These are phyloP conservation scores for Pomacea maculata DNA, from an alignment of 1,140 invertebrate species.

Conservation along the genomic window DNA sequence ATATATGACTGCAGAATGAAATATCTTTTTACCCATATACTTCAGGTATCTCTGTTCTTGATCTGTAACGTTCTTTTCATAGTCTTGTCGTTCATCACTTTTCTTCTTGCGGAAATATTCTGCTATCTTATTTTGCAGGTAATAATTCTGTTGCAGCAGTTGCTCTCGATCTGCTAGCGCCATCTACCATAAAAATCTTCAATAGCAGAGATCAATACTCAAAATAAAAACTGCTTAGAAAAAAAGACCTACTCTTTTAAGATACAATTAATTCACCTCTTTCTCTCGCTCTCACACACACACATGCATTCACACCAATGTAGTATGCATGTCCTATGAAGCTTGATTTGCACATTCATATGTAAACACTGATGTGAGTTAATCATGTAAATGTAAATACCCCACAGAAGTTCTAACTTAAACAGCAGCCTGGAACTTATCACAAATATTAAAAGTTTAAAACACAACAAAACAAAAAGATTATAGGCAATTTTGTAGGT, in stretches of 20 bases:
- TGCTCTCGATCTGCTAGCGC: constrained; percentile 56
- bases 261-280: neutral
- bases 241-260: neutral
- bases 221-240: neutral
- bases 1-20: neutral
- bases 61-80: constrained; percentile 63
- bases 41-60: constrained; percentile 65
- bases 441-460: no score
- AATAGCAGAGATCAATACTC: neutral
- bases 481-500: no score
- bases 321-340: no score
- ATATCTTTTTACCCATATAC: constrained; percentile 61
- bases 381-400: no score
- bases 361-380: no score
- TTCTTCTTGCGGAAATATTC: constrained; percentile 66
- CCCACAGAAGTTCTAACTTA: no score
- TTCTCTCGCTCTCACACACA: neutral
- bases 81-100: constrained; percentile 54
- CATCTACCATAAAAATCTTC: constrained; percentile 41
- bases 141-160: constrained; percentile 59
- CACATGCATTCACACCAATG: neutral
- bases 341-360: neutral
- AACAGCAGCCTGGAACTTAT: no score
- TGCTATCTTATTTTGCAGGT: constrained; percentile 62
- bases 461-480: no score